Evolutionary conservation across 2,888 invertebrate genomes (phyloP), one percentile per base, ranked within the genome.

Genomic region (Erebia aethiops): DNA sequence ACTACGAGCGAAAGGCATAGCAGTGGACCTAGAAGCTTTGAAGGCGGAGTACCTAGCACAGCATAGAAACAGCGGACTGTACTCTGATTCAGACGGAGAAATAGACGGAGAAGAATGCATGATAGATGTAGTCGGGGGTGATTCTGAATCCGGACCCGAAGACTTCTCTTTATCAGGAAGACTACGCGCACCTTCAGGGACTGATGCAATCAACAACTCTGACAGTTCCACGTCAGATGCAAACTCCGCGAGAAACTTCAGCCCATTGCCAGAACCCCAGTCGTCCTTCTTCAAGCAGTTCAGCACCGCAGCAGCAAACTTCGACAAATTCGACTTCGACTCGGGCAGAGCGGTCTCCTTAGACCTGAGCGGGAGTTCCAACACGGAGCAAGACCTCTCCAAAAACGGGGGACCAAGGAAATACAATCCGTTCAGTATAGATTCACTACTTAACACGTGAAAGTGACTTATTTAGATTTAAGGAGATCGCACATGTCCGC

Each of bases 401-500:
- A 94, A 90, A 92, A 95, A 87, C 86, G 95, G 87, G 79, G 94
- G 81, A 87, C 92, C 88, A 88, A 95, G 94, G 85, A 95, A 94
- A 92, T 95, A 94, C 87, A 97, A 97, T 91, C 97, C 98, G 66
- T 98, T 98, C 94, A 97, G 97, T 93, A 98, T 98, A 95, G 98
- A 98, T 86, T 97, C 97, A 72, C 91, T 98, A 79, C 94, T 98
- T 82, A 96, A 96, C 83, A 96, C 95, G 93, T 95, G 95, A 73
- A 94, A 92, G 82, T 88, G 84, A 88, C 87, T 88, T 80, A 78
- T 66, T 18, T 78, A 78, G 76, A 72, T 75, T 76, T 79, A 77
- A 54, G 54, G 54, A 54, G 16, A 16, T 54, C 54, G 54, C 54
- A 54, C 54, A n/a, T n/a, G 10, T 16, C 54, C 54, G 54, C 18